phyloP scores from a whole-genome alignment of 2,888 invertebrate genomes.

The Caenorhabditis sp. region DNA sequence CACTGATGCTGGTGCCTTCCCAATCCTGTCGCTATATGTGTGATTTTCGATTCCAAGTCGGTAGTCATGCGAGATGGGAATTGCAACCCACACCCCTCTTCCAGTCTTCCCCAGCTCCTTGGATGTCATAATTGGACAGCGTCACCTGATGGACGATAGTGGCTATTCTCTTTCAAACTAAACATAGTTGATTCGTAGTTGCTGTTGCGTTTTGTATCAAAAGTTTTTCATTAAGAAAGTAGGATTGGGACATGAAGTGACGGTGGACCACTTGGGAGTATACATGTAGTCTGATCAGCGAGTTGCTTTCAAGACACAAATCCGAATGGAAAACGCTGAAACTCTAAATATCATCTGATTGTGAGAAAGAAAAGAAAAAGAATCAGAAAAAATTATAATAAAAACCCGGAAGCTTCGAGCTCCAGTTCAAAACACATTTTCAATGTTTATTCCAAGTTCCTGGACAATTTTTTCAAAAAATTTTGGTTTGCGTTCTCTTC shows the following conservation, averaged over 20 bases:
- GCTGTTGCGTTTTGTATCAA: not conserved
- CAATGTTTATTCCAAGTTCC: not conserved
- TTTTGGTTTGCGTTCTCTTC: not conserved
- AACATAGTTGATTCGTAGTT: no score
- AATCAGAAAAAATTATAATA: no score
- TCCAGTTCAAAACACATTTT: not conserved
- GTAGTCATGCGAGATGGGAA: slow-evolving; percentile 21
- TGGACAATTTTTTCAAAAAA: no score
- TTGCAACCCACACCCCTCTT: no score
- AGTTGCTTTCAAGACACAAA: no score
- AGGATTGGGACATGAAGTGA: not conserved
- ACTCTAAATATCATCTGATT: not conserved
- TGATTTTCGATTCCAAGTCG: slow-evolving; percentile 37
- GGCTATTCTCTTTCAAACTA: not conserved
- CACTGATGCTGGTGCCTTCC: slow-evolving; percentile 29
- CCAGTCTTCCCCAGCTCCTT: not conserved
- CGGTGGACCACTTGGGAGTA: not conserved
- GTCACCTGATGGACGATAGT: slow-evolving; percentile 27
- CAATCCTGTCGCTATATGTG: slow-evolving; percentile 14
- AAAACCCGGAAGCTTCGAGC: not conserved
- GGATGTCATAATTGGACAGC: slow-evolving; percentile 22
- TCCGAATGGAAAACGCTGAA: no score
- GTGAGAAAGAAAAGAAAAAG: no score
- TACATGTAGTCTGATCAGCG: slow-evolving; percentile 4
- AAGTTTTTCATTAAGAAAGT: not conserved